Conservation (phyloP, 2,888 invertebrate species). For the Pharmacophagus antenor region DNA sequence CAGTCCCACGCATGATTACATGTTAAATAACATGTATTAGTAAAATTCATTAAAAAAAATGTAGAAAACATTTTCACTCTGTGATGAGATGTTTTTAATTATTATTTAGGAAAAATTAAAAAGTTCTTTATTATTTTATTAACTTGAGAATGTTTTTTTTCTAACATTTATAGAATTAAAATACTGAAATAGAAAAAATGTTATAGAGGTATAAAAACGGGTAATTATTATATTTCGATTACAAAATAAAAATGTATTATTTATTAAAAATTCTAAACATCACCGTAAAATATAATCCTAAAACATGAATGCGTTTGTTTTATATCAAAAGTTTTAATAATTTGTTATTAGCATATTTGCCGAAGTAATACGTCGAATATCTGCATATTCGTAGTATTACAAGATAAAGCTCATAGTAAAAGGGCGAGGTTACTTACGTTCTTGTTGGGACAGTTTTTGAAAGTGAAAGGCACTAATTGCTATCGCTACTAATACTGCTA, state of each 20-base stretch:
- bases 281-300: too few species aligned
- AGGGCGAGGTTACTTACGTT: slow-evolving; percentile 38
- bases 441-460: slow-evolving; percentile 35
- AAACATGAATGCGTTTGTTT: too few species aligned
- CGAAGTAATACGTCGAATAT: too few species aligned
- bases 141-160: too few species aligned
- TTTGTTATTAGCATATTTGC: not conserved
- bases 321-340: not conserved
- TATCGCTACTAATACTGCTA: slow-evolving; percentile 1
- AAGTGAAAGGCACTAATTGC: slow-evolving; percentile 34
- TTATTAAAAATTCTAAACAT: too few species aligned
- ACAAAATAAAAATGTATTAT: too few species aligned
- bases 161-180: not conserved
- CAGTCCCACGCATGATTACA: slow-evolving; percentile 69
- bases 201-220: too few species aligned
- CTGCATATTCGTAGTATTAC: slow-evolving; percentile 2
- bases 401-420: slow-evolving; percentile 35
- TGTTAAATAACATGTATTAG: slow-evolving; percentile 60
- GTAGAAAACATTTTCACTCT: not conserved
- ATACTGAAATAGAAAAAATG: not conserved
- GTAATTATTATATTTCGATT: too few species aligned
- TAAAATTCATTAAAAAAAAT: not conserved
- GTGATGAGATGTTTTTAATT: not conserved
- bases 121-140: too few species aligned
- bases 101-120: not conserved